phyloP scores from a whole-genome alignment of 2,113 vertebrate genomes.

The Cynocephalus volans region DNA sequence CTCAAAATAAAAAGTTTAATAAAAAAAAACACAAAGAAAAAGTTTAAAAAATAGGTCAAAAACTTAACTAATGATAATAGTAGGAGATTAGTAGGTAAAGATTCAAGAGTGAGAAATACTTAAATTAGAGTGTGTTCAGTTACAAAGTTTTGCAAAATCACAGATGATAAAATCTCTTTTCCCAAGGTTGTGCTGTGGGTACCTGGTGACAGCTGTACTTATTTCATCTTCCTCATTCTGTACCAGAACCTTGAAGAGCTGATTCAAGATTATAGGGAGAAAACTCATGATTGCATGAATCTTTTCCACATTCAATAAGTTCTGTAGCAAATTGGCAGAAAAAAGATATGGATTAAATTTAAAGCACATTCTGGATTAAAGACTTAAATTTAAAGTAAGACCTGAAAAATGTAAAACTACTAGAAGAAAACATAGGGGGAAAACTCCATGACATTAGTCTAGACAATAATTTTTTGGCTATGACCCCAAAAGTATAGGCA shows the following conservation, averaged over 20 bases:
- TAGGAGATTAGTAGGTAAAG: background rate
- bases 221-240: slow-evolving; percentile 95
- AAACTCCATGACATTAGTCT: background rate
- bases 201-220: slow-evolving; percentile 95
- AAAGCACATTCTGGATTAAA: background rate
- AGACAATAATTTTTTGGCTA: background rate
- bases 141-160: background rate
- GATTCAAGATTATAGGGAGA: slow-evolving; percentile 98
- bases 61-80: background rate
- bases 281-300: slow-evolving; percentile 97
- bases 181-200: slow-evolving; percentile 52
- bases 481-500: background rate
- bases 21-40: background rate
- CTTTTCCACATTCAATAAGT: slow-evolving; percentile 96
- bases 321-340: slow-evolving; percentile 87
- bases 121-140: background rate
- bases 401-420: background rate
- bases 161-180: background rate
- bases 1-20: slow-evolving; percentile 9
- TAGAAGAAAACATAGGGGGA: background rate
- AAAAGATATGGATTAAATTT: slow-evolving; percentile 26
- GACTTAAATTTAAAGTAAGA: background rate
- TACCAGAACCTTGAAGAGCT: slow-evolving; percentile 96
- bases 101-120: background rate
- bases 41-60: background rate